phyloP scores from a whole-genome alignment of 2,113 vertebrate genomes.

The human region DNA sequence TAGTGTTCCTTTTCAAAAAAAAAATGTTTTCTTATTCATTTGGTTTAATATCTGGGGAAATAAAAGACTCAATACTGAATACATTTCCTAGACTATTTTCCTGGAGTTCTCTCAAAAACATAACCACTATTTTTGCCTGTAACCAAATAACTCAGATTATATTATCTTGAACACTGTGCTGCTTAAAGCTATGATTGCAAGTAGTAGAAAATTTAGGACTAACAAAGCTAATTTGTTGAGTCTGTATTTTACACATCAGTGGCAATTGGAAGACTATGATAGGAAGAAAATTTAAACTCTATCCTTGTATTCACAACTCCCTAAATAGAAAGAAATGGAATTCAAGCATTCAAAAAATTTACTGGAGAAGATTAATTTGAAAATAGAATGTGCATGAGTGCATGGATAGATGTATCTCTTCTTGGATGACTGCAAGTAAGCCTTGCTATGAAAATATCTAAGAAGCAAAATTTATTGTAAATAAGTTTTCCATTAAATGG shows the following conservation, averaged over 20 bases:
- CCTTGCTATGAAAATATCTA: conserved; percentile 7
- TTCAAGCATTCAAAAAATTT: conserved; percentile 2
- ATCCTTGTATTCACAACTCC: background rate
- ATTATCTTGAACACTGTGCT: conserved; percentile 38
- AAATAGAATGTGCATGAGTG: conserved; percentile 6
- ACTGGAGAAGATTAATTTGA: conserved; percentile 43
- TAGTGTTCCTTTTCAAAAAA: background rate
- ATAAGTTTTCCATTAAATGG: background rate
- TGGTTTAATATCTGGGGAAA: background rate
- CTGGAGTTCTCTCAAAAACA: conserved; percentile 6
- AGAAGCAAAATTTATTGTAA: conserved; percentile 44
- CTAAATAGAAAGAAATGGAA: background rate
- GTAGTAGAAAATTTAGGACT: conserved; percentile 18
- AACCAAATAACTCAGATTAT: conserved; percentile 52
- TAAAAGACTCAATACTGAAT: background rate
- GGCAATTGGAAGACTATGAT: background rate
- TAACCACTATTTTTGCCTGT: conserved; percentile 4
- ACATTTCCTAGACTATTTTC: conserved; percentile 22
- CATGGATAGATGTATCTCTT: background rate
- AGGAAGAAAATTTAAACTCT: conserved; percentile 35
- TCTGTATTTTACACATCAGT: conserved; percentile 51
- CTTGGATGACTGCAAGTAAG: background rate
- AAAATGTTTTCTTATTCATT: background rate
- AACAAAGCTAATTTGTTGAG: conserved; percentile 45
- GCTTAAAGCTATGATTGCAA: conserved; percentile 49